Evolutionary conservation across 2,888 invertebrate species (phyloP).

Genomic region (Digitonthophagus gazella): DNA sequence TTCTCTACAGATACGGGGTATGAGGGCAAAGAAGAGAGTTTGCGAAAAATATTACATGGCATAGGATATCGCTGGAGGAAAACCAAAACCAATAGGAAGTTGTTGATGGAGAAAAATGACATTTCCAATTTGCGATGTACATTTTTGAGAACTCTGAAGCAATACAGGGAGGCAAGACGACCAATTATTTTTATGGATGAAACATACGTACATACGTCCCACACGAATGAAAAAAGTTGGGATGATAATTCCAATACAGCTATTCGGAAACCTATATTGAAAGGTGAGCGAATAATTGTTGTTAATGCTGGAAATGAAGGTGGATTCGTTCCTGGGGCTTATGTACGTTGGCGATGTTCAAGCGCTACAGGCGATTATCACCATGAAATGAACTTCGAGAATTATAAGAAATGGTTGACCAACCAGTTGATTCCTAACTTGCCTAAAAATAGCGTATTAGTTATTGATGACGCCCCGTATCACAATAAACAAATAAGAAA

Average conservation of each 20-base stretch:
- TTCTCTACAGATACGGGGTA: background rate
- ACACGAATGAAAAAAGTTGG: constrained; percentile 28
- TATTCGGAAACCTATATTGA: constrained; percentile 29
- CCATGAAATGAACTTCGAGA: constrained; percentile 37
- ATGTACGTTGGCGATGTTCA: constrained; percentile 4
- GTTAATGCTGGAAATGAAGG: constrained; percentile 23
- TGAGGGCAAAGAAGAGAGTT: constrained; percentile 2
- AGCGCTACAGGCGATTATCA: constrained; percentile 36
- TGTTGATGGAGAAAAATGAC: constrained; percentile 17
- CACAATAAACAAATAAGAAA: constrained; percentile 8
- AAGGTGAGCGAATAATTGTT: constrained; percentile 33
- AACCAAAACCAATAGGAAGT: constrained; percentile 19
- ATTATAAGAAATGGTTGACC: constrained; percentile 37
- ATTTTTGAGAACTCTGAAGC: constrained; percentile 6
- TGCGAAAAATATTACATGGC: constrained; percentile 11
- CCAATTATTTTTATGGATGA: constrained; percentile 28
- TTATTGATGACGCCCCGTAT: constrained; percentile 31
- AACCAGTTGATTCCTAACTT: constrained; percentile 37
- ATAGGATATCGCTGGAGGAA: constrained; percentile 21
- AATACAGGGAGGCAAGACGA: constrained; percentile 17
- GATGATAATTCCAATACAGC: constrained; percentile 27
- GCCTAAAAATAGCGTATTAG: constrained; percentile 32
- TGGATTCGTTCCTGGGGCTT: constrained; percentile 21
- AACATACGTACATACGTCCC: constrained; percentile 24
- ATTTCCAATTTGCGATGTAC: background rate